A percentile compares a stretch with the other conserved stretches of the same genome.
phyloP scores from a whole-genome alignment of 2,888 invertebrate genomes.

The Dascillus cervinus region DNA sequence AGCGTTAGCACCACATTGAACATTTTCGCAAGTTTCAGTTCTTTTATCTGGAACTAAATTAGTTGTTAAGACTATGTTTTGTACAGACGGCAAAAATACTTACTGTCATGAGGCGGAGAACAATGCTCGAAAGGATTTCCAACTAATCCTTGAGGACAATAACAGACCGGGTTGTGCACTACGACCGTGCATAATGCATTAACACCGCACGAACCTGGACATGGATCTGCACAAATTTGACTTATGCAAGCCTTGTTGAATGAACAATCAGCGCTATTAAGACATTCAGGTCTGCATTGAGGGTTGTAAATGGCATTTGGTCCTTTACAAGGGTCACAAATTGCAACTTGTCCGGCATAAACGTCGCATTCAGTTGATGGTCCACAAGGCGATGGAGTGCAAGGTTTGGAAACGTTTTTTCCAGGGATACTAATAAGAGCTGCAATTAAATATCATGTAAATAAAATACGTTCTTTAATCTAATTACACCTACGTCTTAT shows the following conservation, averaged over 20 bases:
- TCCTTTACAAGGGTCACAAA: constrained; percentile 70
- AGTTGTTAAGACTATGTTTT: background rate
- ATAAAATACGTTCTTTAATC: background rate
- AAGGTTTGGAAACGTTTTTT: constrained; percentile 60
- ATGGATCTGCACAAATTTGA: constrained; percentile 69
- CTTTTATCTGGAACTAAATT: constrained; percentile 37
- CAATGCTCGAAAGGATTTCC: constrained; percentile 78
- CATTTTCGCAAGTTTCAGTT: constrained; percentile 55
- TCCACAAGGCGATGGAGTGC: constrained; percentile 72
- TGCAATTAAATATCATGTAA: constrained; percentile 5
- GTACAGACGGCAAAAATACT: constrained; percentile 14
- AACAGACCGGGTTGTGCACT: constrained; percentile 65
- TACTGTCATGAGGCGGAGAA: constrained; percentile 31
- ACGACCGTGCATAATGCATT: constrained; percentile 65
- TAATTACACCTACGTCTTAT: constrained; percentile 43
- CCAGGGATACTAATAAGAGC: constrained; percentile 39
- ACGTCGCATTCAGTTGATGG: constrained; percentile 59
- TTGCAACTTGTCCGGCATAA: constrained; percentile 66
- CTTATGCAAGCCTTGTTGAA: constrained; percentile 69
- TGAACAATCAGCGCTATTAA: constrained; percentile 72
- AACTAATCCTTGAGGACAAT: constrained; percentile 56
- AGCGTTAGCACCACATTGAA: constrained; percentile 69
- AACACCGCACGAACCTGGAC: constrained; percentile 70
- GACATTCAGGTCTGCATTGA: constrained; percentile 74
- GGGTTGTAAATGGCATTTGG: constrained; percentile 61